phyloP scores from a whole-genome alignment of 2,888 invertebrate genomes.

The Diarsia brunnea region DNA sequence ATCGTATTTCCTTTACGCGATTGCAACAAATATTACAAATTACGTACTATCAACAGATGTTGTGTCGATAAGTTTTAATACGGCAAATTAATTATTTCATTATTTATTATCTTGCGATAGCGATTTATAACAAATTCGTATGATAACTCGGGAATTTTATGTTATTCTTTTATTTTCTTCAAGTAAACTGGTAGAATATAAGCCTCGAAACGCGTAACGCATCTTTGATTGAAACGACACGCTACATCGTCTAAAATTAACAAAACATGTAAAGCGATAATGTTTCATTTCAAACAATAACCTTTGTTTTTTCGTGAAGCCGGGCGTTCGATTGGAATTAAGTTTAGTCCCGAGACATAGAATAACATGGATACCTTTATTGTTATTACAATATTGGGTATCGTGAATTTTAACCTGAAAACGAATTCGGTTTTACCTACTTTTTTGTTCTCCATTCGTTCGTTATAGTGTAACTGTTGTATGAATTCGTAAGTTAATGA shows the following conservation, averaged over 20 bases:
- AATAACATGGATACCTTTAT: conserved; percentile 27
- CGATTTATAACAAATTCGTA: not conserved
- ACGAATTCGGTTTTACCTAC: conserved; percentile 10
- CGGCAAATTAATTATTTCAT: conserved; percentile 30
- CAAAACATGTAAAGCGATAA: conserved; percentile 55
- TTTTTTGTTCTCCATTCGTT: conserved; percentile 6
- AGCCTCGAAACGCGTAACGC: conserved; percentile 9
- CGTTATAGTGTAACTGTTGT: conserved; percentile 43
- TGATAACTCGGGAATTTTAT: conserved; percentile 6
- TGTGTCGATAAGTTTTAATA: conserved; percentile 43
- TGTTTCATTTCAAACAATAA: conserved; percentile 56
- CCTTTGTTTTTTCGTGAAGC: conserved; percentile 44
- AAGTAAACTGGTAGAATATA: conserved; percentile 13
- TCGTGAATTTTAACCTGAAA: conserved; percentile 19
- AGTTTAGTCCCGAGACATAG: conserved; percentile 28
- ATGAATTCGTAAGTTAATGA: conserved; percentile 50
- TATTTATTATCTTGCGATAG: conserved; percentile 19
- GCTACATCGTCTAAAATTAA: conserved; percentile 52
- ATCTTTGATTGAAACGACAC: conserved; percentile 30
- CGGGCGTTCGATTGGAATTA: conserved; percentile 31
- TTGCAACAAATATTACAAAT: conserved; percentile 25
- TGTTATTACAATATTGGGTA: conserved; percentile 36
- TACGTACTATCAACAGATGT: conserved; percentile 35
- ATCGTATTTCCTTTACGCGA: conserved; percentile 6
- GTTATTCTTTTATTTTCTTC: not conserved